A percentile compares a stretch with the other conserved stretches of the same genome.
Conservation (phyloP, 2,888 invertebrate species). For the Pachydiplax longipennis region DNA sequence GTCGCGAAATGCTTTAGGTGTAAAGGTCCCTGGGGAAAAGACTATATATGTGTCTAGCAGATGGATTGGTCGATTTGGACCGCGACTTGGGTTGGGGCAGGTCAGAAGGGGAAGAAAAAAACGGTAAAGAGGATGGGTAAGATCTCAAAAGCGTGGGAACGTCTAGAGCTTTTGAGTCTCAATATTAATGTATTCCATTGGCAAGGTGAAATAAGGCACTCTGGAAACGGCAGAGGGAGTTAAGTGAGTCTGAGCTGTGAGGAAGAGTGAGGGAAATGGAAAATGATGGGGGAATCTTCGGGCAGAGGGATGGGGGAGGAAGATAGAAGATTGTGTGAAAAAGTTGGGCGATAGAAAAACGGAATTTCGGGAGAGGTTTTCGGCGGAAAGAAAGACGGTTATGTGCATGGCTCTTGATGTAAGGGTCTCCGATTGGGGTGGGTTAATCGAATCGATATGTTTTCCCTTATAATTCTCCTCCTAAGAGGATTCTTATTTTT, state of each 20-base stretch:
- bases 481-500: too few species aligned
- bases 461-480: too few species aligned
- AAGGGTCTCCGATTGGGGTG: too few species aligned
- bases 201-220: neutral
- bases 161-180: slow-evolving; percentile 18
- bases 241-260: neutral
- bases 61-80: neutral
- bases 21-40: neutral
- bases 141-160: neutral
- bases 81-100: neutral
- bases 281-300: neutral
- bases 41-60: neutral
- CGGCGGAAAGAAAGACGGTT: too few species aligned
- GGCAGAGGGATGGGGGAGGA: neutral
- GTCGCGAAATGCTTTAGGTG: neutral
- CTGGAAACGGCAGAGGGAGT: neutral
- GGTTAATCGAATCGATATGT: too few species aligned
- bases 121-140: neutral
- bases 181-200: slow-evolving; percentile 27
- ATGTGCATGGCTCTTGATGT: too few species aligned
- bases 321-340: neutral
- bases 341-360: neutral
- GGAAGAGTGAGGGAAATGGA: neutral
- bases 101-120: neutral
- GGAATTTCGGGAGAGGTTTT: too few species aligned